Base-by-base conservation (phyloP, 2,888 invertebrate species). In the Campaea margaritaria region DNA sequence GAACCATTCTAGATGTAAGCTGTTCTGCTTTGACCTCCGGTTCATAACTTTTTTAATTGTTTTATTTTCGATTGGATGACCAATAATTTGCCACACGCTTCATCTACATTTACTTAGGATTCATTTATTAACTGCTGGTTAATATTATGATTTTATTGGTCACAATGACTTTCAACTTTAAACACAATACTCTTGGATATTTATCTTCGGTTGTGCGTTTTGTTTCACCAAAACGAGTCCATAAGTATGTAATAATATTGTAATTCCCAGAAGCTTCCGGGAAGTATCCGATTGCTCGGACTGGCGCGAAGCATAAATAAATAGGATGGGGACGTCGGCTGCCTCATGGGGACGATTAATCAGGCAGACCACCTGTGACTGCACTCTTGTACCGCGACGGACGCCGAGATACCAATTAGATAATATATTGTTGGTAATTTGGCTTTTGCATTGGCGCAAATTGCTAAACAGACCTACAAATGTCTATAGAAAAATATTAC, bases 351-450 rank as follows among this genome's bases (percentile, higher is more conserved):
- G 74, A 79, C 85, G 82, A 89, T 89, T 86, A 87, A 88, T 89
- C 88, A 88, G 75, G 58, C 56, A 69, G 73, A 77, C 84, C 87
- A 89, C 88, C 88, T 89, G 88, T 79, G 83, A 78, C 79, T 79
- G 75, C 78, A 79, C 79, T 82, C 80, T 82, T 81, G 49, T 45
- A 79, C 82, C 34, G 69, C 69, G 72, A 69, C 75, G 75, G 75
- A 75, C 78, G 71, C 70, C 53, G 67, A 67, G 68, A 68, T 69
- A 69, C 72, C 62, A 74, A 78, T 79, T 74, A 74, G 71, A 74
- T 64, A 50, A 54, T 15, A 51, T 38, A 51, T 51, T 39, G 36
- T 15, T 14, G 36, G 13, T 52, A 46, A 42, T 41, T 55, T 44
- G 5, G 12, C 0, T 34, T 13, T 2, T 36, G 28, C 11, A 39